Conservation (phyloP, 2,113 vertebrate species). For the Clarias macrocephalus region DNA sequence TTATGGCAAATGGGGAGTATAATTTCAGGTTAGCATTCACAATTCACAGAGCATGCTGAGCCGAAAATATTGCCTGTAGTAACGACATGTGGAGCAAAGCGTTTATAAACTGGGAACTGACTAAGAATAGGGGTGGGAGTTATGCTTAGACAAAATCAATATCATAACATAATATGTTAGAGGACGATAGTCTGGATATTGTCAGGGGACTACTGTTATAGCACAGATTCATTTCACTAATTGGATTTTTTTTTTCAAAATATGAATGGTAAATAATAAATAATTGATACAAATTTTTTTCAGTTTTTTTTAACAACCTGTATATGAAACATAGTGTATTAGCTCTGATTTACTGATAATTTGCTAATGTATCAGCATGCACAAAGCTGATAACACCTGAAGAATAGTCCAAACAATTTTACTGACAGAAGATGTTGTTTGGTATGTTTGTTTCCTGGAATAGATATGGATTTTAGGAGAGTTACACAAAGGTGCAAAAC, state of each 20-base stretch:
- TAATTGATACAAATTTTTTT: neutral
- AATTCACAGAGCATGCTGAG: neutral
- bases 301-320: neutral
- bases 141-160: conserved; percentile 5
- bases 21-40: conserved; percentile 3
- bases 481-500: neutral
- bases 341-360: neutral
- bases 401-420: neutral
- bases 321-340: neutral
- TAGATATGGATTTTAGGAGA: neutral
- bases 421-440: neutral
- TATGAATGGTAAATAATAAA: neutral
- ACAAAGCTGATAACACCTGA: neutral
- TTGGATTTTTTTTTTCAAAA: neutral
- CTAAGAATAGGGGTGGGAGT: neutral
- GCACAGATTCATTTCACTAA: neutral
- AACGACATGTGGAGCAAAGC: neutral
- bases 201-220: neutral
- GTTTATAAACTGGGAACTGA: neutral
- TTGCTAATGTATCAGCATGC: neutral
- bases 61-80: conserved; percentile 7
- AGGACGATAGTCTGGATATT: neutral
- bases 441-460: neutral
- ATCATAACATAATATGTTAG: neutral
- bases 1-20: neutral